phyloP scores from a whole-genome alignment of 2,113 vertebrate genomes.

The Etheostoma cragini region DNA sequence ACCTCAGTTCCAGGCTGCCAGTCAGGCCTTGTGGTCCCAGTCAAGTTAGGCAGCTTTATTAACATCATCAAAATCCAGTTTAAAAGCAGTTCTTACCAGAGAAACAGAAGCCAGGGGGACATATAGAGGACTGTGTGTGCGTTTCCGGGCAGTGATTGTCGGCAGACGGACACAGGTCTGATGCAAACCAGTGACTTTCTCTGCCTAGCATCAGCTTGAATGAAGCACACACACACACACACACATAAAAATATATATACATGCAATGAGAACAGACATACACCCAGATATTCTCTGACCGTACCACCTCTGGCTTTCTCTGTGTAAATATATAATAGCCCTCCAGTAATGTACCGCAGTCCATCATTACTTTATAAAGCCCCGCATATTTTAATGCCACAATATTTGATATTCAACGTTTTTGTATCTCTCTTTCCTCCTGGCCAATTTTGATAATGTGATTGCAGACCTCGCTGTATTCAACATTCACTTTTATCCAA shows the following conservation, averaged over 20 bases:
- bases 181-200: slow-evolving; percentile 36
- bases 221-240: slow-evolving; percentile 6
- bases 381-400: slow-evolving; percentile 75
- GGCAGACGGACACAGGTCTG: slow-evolving; percentile 38
- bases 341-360: slow-evolving; percentile 53
- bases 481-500: slow-evolving; percentile 77
- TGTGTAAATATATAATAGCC: slow-evolving; percentile 56
- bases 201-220: slow-evolving; percentile 22
- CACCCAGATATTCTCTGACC: slow-evolving; percentile 37
- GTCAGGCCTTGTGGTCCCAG: background rate
- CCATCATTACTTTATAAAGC: slow-evolving; percentile 80
- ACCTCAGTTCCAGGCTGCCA: background rate
- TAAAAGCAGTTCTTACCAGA: slow-evolving; percentile 14
- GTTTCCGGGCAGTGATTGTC: slow-evolving; percentile 27
- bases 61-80: slow-evolving; percentile 19
- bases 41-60: background rate
- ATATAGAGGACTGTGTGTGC: background rate
- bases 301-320: slow-evolving; percentile 19
- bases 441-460: slow-evolving; percentile 72
- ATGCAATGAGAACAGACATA: background rate
- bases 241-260: background rate
- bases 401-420: slow-evolving; percentile 73
- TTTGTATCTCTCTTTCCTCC: slow-evolving; percentile 66
- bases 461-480: slow-evolving; percentile 59
- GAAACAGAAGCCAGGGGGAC: slow-evolving; percentile 24